Percentiles rank a stretch among this genome's conserved stretches.
These are phyloP conservation scores for Periophthalmus modestus DNA, from an alignment of 2,113 vertebrate species.

Conservation along the genomic window DNA sequence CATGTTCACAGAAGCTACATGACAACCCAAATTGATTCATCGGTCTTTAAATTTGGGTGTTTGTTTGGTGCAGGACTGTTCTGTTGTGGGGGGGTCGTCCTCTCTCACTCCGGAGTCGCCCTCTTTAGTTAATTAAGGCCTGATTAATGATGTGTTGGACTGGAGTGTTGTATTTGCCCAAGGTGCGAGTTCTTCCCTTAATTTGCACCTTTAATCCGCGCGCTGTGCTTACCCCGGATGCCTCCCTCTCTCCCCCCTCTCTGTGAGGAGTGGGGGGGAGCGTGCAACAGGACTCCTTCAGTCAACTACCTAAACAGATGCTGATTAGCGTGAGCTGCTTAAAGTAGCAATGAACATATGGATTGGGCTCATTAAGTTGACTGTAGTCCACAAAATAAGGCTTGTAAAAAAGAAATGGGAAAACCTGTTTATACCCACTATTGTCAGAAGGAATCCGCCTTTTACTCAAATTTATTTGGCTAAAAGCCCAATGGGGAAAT, in stretches of 20 bases:
- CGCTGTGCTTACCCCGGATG: constrained; percentile 57
- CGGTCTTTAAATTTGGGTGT: constrained; percentile 35
- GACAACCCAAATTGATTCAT: constrained; percentile 37
- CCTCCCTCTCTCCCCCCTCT: constrained; percentile 25
- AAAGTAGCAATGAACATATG: constrained; percentile 67
- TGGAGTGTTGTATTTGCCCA: constrained; percentile 69
- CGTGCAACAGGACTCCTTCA: constrained; percentile 59
- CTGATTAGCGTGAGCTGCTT: constrained; percentile 77
- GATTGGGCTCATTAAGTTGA: constrained; percentile 66
- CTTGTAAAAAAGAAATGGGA: constrained; percentile 25
- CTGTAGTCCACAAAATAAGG: constrained; percentile 31
- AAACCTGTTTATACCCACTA: constrained; percentile 4
- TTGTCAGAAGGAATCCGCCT: constrained; percentile 12
- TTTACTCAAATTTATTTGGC: constrained; percentile 23
- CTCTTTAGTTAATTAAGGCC: constrained; percentile 71
- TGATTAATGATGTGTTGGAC: constrained; percentile 74
- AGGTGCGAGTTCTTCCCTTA: constrained; percentile 67
- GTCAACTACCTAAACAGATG: constrained; percentile 68
- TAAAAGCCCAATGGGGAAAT: constrained; percentile 29
- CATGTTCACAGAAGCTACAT: constrained; percentile 8
- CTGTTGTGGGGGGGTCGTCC: constrained; percentile 24
- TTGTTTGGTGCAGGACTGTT: constrained; percentile 27
- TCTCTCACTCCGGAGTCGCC: constrained; percentile 45
- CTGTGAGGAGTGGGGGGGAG: constrained; percentile 44
- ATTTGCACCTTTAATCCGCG: constrained; percentile 73